Evolutionary conservation across 2,797 vertebrate species (phyloP), one percentile per base, ranked within the genome.

Genomic region (Peromyscus eremicus): DNA sequence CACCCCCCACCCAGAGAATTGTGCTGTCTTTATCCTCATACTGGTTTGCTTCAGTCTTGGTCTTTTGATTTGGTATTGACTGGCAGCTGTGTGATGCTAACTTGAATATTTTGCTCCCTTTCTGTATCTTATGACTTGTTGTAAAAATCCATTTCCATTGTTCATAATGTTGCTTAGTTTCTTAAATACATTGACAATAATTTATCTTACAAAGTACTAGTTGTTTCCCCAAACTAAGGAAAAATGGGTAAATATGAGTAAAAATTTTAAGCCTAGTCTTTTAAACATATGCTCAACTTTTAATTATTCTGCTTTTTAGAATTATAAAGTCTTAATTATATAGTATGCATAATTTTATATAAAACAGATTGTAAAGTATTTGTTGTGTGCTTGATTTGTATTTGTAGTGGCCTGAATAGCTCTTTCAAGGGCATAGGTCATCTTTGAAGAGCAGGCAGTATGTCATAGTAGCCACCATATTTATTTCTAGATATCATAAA

Each of bases 351-450:
- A 11, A 52, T 89, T 76, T 75, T 92, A 71, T 85, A 68, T 68
- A 89, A 64, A 64, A 55, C 34, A 92, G 3, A 4, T 90, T 92
- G 21, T 91, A 82, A 80, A 92, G 1, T 92, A 14, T 90, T 87
- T 66, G 21, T 86, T 85, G 73, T 60, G 1, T 90, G 34, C 89
- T 96, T 96, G 71, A 89, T 96, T 90, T 95, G 37, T 89, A 62
- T 91, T 79, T 94, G 90, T 94, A 82, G n/a, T 89, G 75, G n/a
- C 46, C 86, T 81, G 68, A 85, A 75, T 46, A 91, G 55, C 32
- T 82, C 83, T 95, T 93, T 95, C 34, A 95, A 77, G 92, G 70
- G 32, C 60, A 68, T 76, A 89, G 43, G 52, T n/a, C 8, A 1
- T 88, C 9, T 75, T 86, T 62, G 52, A 83, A 79, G 62, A 90